phyloP scores from a whole-genome alignment of 2,797 vertebrate genomes.

The Dallia pectoralis region DNA sequence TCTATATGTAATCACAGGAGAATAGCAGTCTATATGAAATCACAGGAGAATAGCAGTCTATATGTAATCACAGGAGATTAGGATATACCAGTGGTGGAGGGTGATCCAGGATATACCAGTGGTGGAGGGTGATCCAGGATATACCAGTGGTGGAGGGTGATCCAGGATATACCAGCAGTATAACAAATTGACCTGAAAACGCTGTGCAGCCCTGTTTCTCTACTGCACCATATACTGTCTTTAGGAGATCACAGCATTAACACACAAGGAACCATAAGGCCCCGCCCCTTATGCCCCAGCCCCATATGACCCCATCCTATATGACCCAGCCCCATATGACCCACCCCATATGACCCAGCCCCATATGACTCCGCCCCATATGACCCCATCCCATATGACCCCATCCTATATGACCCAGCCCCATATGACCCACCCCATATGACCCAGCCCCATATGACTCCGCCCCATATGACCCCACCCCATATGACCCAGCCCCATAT shows the following conservation, averaged over 20 bases:
- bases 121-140: no score
- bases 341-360: not conserved
- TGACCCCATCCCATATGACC: no score
- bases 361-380: conserved; percentile 1
- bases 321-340: not conserved
- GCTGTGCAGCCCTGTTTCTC: conserved; percentile 11
- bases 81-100: no score
- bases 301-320: no score
- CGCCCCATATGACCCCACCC: no score
- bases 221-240: conserved; percentile 10
- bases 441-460: no score
- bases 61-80: no score
- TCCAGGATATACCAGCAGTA: conserved; percentile 11
- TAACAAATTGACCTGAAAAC: conserved; percentile 26
- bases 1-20: no score
- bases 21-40: no score
- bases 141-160: conserved; percentile 10
- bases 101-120: no score
- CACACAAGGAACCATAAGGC: not conserved
- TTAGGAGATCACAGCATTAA: conserved; percentile 3
- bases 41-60: no score
- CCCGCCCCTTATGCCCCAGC: no score
- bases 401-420: conserved; percentile 18
- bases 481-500: not conserved
- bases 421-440: not conserved